These are phyloP conservation scores for Heliconius aoede DNA, from an alignment of 2,888 invertebrate genomes.

Conservation along the genomic window DNA sequence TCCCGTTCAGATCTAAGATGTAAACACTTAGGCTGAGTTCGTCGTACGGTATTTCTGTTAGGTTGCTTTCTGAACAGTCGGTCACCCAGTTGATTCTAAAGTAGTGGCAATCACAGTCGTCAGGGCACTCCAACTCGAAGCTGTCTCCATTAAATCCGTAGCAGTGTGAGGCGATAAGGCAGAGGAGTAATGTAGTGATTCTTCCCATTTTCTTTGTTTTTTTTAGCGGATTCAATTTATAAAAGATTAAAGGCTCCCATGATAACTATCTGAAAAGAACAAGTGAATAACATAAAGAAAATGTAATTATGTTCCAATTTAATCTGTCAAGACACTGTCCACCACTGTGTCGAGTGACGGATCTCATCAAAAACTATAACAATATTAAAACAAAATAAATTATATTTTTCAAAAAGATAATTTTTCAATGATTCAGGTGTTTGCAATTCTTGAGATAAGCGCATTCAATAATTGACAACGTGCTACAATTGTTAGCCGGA, in stretches of 20 bases:
- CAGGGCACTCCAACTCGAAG: conserved; percentile 87
- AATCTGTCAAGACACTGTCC: background rate
- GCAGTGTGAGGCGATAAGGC: conserved; percentile 59
- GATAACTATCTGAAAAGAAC: conserved; percentile 47
- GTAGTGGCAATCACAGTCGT: conserved; percentile 90
- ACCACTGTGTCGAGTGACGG: too few species aligned
- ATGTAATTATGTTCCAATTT: background rate
- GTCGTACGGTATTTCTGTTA: conserved; percentile 87
- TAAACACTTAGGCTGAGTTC: conserved; percentile 88
- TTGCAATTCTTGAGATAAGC: background rate
- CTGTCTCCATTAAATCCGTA: conserved; percentile 84
- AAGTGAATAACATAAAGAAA: background rate
- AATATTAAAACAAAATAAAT: too few species aligned
- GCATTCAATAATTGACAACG: conserved; percentile 7
- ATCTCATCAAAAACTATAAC: too few species aligned
- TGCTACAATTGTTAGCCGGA: conserved; percentile 5
- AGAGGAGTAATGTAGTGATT: conserved; percentile 59
- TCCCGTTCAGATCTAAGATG: conserved; percentile 88
- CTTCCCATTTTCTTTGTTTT: conserved; percentile 60
- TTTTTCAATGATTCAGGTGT: background rate
- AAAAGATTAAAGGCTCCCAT: conserved; percentile 50
- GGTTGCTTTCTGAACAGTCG: conserved; percentile 89
- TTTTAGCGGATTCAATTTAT: conserved; percentile 45
- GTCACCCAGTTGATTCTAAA: conserved; percentile 91
- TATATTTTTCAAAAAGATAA: background rate